phyloP scores from a whole-genome alignment of 1,140 invertebrate species.

The Nasonia longicornis region DNA sequence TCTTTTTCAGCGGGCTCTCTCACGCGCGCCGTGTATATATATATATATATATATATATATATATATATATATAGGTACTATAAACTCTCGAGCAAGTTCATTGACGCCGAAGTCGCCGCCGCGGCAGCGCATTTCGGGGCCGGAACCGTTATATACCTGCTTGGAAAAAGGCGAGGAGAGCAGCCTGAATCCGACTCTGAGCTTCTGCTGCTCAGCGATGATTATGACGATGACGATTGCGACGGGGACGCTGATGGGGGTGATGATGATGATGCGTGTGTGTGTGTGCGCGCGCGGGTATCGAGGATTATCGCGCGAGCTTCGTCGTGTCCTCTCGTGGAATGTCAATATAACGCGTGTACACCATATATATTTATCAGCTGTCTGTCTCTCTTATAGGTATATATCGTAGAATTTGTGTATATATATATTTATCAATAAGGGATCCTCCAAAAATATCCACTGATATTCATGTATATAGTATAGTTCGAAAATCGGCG shows the following conservation, averaged over 20 bases:
- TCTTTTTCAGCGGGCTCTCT: conserved; percentile 26
- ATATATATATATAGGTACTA: neutral
- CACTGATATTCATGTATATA: no score
- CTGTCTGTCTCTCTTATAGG: neutral
- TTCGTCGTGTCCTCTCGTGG: conserved; percentile 1
- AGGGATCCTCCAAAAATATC: conserved; percentile 26
- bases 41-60: neutral
- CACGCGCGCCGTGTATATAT: neutral
- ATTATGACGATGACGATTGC: neutral
- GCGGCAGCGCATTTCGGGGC: conserved; percentile 28
- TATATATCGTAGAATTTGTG: neutral
- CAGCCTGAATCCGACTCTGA: conserved; percentile 3
- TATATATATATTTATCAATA: neutral
- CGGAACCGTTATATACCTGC: conserved; percentile 36
- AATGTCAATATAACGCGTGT: conserved; percentile 18
- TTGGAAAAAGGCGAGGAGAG: neutral
- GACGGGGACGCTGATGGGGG: neutral
- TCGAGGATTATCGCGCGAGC: neutral
- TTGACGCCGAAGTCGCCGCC: conserved; percentile 28
- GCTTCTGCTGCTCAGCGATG: neutral
- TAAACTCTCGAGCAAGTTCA: conserved; percentile 31
- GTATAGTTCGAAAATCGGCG: neutral
- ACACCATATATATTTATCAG: neutral
- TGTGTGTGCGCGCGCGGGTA: neutral
- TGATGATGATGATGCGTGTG: neutral